These are phyloP conservation scores for Apamea crenata DNA, from an alignment of 2,888 invertebrate species.

Conservation along the genomic window DNA sequence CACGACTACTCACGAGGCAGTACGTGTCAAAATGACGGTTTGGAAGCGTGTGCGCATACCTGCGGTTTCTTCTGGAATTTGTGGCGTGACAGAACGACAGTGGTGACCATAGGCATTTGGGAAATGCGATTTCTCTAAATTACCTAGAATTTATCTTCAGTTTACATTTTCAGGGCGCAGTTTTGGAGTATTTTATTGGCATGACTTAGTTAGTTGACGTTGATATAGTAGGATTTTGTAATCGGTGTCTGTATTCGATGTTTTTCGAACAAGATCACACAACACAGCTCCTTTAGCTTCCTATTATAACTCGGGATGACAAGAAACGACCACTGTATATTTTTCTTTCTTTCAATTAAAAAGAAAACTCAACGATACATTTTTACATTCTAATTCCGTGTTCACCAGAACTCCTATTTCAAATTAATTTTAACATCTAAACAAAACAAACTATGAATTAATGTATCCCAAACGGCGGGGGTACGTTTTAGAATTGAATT, in stretches of 20 bases:
- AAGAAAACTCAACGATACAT: conserved; percentile 31
- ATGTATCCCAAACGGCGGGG: conserved; percentile 72
- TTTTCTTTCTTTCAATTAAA: conserved; percentile 49
- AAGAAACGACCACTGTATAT: conserved; percentile 43
- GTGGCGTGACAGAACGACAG: conserved; percentile 57
- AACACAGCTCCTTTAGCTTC: conserved; percentile 11
- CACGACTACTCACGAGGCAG: conserved; percentile 42
- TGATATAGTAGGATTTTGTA: conserved; percentile 30
- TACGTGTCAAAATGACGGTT: conserved; percentile 70
- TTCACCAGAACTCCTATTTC: conserved; percentile 65
- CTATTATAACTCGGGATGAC: conserved; percentile 35
- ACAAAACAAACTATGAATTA: conserved; percentile 74
- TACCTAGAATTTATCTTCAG: conserved; percentile 47
- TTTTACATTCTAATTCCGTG: conserved; percentile 53
- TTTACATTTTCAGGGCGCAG: conserved; percentile 28
- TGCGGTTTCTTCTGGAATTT: conserved; percentile 69
- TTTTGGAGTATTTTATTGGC: conserved; percentile 23
- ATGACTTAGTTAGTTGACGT: conserved; percentile 29
- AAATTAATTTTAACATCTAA: conserved; percentile 71
- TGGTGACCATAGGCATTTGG: conserved; percentile 54
- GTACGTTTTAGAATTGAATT: conserved; percentile 74
- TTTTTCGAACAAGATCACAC: conserved; percentile 39
- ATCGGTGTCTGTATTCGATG: conserved; percentile 8
- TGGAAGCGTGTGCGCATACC: conserved; percentile 63
- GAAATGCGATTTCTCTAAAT: conserved; percentile 59